These are phyloP conservation scores for Drosophila biarmipes DNA, from an alignment of 1,140 invertebrate genomes.

Conservation along the genomic window DNA sequence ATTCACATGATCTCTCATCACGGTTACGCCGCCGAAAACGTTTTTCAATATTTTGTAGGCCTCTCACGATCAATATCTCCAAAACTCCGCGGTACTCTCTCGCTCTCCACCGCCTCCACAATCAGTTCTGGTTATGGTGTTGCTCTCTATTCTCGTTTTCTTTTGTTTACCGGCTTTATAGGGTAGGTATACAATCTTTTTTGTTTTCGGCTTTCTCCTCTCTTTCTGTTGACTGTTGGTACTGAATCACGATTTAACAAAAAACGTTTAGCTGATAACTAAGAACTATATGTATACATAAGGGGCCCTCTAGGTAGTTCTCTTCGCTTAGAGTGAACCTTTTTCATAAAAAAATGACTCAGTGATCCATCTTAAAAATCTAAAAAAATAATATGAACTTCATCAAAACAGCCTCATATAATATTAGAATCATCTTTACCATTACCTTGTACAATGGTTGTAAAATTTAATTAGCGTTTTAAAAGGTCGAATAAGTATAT, in stretches of 20 bases:
- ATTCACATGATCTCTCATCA: not conserved
- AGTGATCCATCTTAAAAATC: no score
- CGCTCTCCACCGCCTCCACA: not conserved
- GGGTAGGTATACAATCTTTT: not conserved
- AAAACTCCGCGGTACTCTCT: not conserved
- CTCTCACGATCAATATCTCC: constrained; percentile 12
- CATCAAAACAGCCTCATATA: no score
- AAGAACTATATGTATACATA: not conserved
- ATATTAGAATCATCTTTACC: no score
- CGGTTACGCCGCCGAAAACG: constrained; percentile 12
- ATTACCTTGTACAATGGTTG: no score
- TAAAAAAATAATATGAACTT: no score
- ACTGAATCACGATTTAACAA: not conserved
- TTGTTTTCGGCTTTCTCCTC: no score
- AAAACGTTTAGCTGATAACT: not conserved
- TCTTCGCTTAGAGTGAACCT: no score
- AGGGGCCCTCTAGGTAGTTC: no score
- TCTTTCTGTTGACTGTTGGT: not conserved
- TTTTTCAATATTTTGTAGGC: not conserved
- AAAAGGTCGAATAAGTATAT: no score
- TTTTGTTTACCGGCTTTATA: constrained; percentile 9
- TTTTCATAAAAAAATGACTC: no score
- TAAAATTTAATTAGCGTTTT: no score
- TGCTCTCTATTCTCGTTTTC: constrained; percentile 1
- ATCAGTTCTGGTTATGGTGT: not conserved